Evolutionary conservation across 2,888 invertebrate genomes (phyloP), one percentile per base, ranked within the genome.

Genomic region (Camptogramma bilineatum): DNA sequence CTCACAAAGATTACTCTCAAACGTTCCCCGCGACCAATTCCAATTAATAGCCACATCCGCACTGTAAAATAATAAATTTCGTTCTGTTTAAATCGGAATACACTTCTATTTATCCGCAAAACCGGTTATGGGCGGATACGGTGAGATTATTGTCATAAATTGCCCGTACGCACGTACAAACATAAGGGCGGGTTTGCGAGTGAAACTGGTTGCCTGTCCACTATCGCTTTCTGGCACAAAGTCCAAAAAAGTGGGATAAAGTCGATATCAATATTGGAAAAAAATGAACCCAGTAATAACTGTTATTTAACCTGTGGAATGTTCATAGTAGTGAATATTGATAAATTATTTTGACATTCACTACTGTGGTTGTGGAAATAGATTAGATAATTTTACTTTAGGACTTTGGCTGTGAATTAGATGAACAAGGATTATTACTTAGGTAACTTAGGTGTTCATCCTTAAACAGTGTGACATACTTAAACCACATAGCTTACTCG

Each of bases 141-240:
- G 81, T 69, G 84, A 86, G 86, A 88, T 90, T 90, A 90, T 88
- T 84, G 88, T 81, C 86, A 88, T 89, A 88, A 89, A 90, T 90
- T 84, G 77, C 73, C 75, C 75, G 70, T 74, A 72, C 73, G 78
- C 48, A 58, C 44, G 61, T 60, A 46, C 57, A 52, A 46, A 59
- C 58, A 50, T 51, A 44, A 34, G 42, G 52, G 57, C 9, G 51
- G 31, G 13, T 34, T 19, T 34, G 47, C 19, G 39, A 24, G 42
- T 28, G 9, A 53, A 58, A 50, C 52, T 42, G 57, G 42, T 42
- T 47, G 17, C 42, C 17, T 13, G 54, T 28, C 44, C n/a, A 8
- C 47, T n/a, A 34, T 48, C 13, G 19, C 18, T 47, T 31, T 18
- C 18, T 28, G 18, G 46, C 24, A 47, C 8, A 28, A 50, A 16